Conservation (phyloP, 2,113 vertebrate genomes). For the Laticauda laticaudata region DNA sequence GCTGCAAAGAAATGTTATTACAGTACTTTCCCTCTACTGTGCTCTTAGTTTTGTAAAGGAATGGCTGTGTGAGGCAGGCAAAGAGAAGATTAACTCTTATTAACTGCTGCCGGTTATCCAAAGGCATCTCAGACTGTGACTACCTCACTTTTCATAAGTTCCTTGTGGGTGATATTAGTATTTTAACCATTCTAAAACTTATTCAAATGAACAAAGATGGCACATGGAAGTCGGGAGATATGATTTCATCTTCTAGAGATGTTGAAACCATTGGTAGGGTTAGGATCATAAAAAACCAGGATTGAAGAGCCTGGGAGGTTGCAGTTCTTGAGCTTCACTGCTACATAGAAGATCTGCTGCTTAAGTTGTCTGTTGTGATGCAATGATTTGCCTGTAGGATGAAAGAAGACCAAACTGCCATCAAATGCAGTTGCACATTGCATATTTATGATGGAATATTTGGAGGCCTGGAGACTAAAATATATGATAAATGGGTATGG, state of each 20-base stretch:
- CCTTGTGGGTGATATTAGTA: not conserved
- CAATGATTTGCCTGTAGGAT: not conserved
- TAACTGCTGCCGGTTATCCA: constrained; percentile 43
- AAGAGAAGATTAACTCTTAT: constrained; percentile 51
- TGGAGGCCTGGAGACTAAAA: not conserved
- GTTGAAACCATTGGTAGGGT: not conserved
- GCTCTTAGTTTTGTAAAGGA: constrained; percentile 33
- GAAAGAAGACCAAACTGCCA: not conserved
- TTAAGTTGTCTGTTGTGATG: not conserved
- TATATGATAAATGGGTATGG: not conserved
- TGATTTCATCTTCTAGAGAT: not conserved
- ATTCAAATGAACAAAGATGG: not conserved
- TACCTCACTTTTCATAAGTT: constrained; percentile 21
- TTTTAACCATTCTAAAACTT: not conserved
- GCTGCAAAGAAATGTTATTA: constrained; percentile 60
- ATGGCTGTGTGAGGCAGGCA: constrained; percentile 38
- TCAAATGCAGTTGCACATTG: not conserved
- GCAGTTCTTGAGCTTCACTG: too few relatives aligned
- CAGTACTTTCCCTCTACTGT: constrained; percentile 45
- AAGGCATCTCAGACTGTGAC: constrained; percentile 55
- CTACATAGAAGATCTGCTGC: not conserved
- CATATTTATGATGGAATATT: not conserved
- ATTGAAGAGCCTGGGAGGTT: too few relatives aligned
- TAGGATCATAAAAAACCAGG: too few relatives aligned
- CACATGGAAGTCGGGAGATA: not conserved